Percentiles rank a stretch among this genome's conserved stretches.
Evolutionary conservation across 30 jellyfish, hydroid and myxozoan species (phyloP).

Genomic region (Hydractinia echinata): DNA sequence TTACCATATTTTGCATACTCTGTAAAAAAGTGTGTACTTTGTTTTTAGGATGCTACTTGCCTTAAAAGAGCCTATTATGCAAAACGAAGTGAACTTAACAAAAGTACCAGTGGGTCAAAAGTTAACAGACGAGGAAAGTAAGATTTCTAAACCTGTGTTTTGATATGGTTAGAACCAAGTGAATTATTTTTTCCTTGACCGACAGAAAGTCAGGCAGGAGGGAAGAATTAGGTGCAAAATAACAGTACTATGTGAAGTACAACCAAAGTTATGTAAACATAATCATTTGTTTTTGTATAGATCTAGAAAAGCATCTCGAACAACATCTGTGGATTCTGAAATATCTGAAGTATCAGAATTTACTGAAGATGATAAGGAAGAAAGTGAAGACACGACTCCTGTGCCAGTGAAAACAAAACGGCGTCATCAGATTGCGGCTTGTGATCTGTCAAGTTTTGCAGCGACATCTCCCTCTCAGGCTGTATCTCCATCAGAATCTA

Average conservation of each 20-base stretch:
- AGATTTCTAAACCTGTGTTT: neutral
- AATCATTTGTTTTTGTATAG: neutral
- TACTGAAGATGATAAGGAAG: conserved; percentile 3
- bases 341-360: conserved; percentile 14
- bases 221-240: conserved; percentile 15
- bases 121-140: conserved; percentile 35
- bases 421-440: neutral
- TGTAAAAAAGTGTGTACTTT: no score
- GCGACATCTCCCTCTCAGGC: neutral
- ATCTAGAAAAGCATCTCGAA: neutral
- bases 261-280: neutral
- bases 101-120: conserved; percentile 59
- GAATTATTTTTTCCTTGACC: neutral
- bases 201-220: conserved; percentile 6
- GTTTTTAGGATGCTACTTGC: conserved; percentile 71
- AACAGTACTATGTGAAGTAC: neutral
- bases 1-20: no score
- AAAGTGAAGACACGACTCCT: neutral
- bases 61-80: conserved; percentile 64
- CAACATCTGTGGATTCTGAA: conserved; percentile 18
- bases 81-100: conserved; percentile 52
- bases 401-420: neutral
- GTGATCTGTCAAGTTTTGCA: neutral
- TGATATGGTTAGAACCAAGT: no score
- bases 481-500: neutral